Percentiles rank a stretch among this genome's conserved stretches.
These are phyloP conservation scores for Phenganax stokvisi DNA, from an alignment of 92 coral and sea anemone species.

Conservation along the genomic window DNA sequence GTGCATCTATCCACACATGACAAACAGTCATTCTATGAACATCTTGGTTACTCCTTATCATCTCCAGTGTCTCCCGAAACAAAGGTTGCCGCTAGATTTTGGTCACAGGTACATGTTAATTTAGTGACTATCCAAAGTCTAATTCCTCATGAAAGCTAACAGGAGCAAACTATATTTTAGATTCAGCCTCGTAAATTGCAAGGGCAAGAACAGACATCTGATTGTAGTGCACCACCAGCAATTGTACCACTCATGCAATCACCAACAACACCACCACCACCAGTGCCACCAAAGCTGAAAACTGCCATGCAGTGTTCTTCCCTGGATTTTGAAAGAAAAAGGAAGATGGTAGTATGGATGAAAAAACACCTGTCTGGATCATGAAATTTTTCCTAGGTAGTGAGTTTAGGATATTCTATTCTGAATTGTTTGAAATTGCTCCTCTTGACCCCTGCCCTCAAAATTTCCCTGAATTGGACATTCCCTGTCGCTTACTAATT, in stretches of 20 bases:
- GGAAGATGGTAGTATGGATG: constrained; percentile 26
- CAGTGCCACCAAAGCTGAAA: constrained; percentile 5
- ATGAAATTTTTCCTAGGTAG: neutral
- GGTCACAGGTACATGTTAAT: constrained; percentile 57
- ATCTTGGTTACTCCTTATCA: constrained; percentile 73
- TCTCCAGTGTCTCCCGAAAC: constrained; percentile 66
- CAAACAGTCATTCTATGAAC: constrained; percentile 78
- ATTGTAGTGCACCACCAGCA: neutral
- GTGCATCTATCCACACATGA: constrained; percentile 68
- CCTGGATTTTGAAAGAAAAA: constrained; percentile 68
- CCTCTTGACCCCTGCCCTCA: no score
- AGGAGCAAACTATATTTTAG: no score
- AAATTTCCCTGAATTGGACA: no score
- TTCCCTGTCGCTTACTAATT: neutral
- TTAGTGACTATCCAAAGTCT: neutral
- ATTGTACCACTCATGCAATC: neutral
- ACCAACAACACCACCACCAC: constrained; percentile 2
- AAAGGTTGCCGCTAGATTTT: constrained; percentile 55
- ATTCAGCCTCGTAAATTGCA: no score
- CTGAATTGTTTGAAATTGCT: no score
- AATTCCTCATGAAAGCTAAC: no score
- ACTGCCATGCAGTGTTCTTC: neutral
- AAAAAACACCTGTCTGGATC: constrained; percentile 16
- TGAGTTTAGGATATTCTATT: no score
- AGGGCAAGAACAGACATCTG: no score